phyloP scores from a whole-genome alignment of 2,113 vertebrate species.

The Sturnira hondurensis region DNA sequence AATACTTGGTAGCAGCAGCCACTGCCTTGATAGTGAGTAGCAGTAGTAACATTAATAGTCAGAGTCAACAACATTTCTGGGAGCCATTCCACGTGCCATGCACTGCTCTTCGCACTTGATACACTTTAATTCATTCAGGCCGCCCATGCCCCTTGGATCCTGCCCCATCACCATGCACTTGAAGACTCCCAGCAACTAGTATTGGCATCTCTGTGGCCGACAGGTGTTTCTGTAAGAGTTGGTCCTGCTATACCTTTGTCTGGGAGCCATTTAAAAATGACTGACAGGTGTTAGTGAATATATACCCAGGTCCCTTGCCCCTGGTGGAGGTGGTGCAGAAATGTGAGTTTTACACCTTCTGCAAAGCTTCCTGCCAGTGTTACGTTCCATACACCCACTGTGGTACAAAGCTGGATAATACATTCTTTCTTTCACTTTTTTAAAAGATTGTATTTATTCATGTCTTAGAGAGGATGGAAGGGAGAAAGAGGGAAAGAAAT shows the following conservation, averaged over 20 bases:
- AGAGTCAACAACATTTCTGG: not conserved
- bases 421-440: not conserved
- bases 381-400: not conserved
- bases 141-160: not conserved
- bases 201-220: not conserved
- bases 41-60: not conserved
- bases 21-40: not conserved
- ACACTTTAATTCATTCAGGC: not conserved
- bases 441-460: not conserved
- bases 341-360: not conserved
- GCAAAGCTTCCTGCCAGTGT: not conserved
- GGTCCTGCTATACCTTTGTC: not conserved
- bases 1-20: not conserved
- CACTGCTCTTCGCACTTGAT: not conserved
- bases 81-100: not conserved
- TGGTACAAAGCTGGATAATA: not conserved
- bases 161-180: not conserved
- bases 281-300: not conserved
- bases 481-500: too few relatives aligned
- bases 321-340: not conserved
- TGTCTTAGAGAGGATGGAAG: too few relatives aligned
- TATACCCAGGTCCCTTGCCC: not conserved
- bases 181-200: not conserved
- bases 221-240: not conserved
- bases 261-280: not conserved